phyloP scores from a whole-genome alignment of 2,113 vertebrate genomes.

The Dicerorhinus sumatrensis region DNA sequence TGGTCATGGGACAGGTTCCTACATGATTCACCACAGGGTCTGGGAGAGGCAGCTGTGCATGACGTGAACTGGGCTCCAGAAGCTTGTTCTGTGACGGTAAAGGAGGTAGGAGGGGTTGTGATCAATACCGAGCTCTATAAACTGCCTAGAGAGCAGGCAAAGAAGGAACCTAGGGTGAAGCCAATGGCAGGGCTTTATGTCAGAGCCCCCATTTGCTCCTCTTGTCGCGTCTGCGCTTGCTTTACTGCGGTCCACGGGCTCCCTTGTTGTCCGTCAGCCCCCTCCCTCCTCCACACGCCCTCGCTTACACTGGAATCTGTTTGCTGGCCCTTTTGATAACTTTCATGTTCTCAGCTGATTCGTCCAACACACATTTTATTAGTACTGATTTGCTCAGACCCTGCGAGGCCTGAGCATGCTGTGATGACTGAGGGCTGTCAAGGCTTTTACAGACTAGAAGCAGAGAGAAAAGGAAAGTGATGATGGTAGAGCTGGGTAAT shows the following conservation, averaged over 20 bases:
- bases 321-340: background rate
- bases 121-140: background rate
- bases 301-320: accelerated
- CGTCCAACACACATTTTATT: accelerated
- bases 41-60: background rate
- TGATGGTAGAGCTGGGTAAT: accelerated
- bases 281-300: accelerated
- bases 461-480: no score
- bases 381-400: background rate
- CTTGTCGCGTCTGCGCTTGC: accelerated
- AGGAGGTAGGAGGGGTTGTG: background rate
- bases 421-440: background rate
- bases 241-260: accelerated
- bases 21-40: background rate
- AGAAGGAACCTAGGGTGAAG: background rate
- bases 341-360: background rate
- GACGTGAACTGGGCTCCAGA: accelerated
- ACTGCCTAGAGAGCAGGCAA: background rate
- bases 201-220: accelerated
- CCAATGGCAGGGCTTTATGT: no score
- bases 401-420: background rate
- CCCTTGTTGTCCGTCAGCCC: background rate
- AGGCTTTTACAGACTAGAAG: accelerated
- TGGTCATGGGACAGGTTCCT: background rate
- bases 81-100: accelerated